Evolutionary conservation across 2,797 vertebrate species (phyloP), one percentile per base, ranked within the genome.

Genomic region (Cyclopterus lumpus): DNA sequence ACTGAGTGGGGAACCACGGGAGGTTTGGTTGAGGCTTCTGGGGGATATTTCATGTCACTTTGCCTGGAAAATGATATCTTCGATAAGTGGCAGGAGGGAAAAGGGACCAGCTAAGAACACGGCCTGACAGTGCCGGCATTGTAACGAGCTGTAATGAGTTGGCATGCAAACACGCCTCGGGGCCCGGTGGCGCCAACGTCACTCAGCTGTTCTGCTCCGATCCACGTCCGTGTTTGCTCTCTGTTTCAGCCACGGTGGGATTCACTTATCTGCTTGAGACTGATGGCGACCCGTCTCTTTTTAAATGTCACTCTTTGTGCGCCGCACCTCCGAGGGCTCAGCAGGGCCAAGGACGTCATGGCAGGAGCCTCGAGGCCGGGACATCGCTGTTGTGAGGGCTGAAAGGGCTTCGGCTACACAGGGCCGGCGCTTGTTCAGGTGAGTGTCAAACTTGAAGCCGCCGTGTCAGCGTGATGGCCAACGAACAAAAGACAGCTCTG

Each of bases 271-370:
- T 88, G 79, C 88, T 88, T 86, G 78, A 84, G 86, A 85, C 80
- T 54, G 76, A 83, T 30, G 74, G 83, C 59, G 81, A 81, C 79
- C 86, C 16, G 7, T 64, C 88, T 64, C 88, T 79, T 81, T 87
- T 60, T 84, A 81, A 91, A 90, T 91, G 88, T 91, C 90, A 92
- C 55, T 86, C 89, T 91, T 90, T 90, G 88, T 89, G 79, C 84
- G 30, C 3, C 22, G 61, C 18, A 38, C 75, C 87, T 83, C 88
- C 51, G 49, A 61, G 79, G 75, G 72, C 69, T 11, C 34, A 80
- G 63, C 76, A 32, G 62, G 80, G 84, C 84, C 84, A 86, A 87
- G 85, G 58, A 53, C 77, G 65, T 46, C 20, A 22, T 22, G 72
- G 62, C 72, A 55, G 75, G 34, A 78, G 80, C 84, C 74, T 75